These are phyloP conservation scores for Athalia circularis DNA, from an alignment of 2,888 invertebrate species.

Conservation along the genomic window DNA sequence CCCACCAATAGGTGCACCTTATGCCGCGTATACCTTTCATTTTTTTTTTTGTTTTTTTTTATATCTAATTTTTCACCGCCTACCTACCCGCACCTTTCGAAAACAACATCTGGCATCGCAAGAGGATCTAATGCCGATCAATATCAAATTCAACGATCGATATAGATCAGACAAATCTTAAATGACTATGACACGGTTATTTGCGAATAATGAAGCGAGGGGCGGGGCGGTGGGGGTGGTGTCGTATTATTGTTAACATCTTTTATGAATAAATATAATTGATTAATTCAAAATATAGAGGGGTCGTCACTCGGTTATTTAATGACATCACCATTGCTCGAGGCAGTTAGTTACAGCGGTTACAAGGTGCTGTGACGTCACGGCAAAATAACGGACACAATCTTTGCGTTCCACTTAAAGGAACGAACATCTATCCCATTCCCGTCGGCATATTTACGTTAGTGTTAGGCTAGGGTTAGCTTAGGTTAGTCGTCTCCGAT, in stretches of 20 bases:
- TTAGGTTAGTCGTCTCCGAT: too few species aligned
- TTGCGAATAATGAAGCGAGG: too few species aligned
- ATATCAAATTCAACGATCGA: too few species aligned
- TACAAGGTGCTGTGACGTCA: constrained; percentile 63
- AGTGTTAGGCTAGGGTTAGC: too few species aligned
- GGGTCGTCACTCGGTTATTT: constrained; percentile 29
- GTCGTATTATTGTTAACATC: too few species aligned
- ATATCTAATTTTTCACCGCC: not conserved
- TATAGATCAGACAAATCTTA: too few species aligned
- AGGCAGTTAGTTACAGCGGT: constrained; percentile 53
- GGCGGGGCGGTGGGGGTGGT: too few species aligned
- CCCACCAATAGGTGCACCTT: constrained; percentile 4
- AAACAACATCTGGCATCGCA: constrained; percentile 28
- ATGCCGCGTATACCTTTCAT: not conserved
- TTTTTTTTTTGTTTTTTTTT: not conserved
- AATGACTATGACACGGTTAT: too few species aligned
- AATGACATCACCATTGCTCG: constrained; percentile 56
- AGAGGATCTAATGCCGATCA: not conserved
- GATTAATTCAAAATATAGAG: not conserved
- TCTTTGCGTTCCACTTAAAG: constrained; percentile 64
- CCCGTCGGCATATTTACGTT: too few species aligned
- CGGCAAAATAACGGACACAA: constrained; percentile 64
- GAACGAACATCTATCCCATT: constrained; percentile 32
- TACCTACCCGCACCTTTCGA: not conserved
- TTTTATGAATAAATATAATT: too few species aligned